phyloP scores from a whole-genome alignment of 2,888 invertebrate species.

The Amorpha juglandis region DNA sequence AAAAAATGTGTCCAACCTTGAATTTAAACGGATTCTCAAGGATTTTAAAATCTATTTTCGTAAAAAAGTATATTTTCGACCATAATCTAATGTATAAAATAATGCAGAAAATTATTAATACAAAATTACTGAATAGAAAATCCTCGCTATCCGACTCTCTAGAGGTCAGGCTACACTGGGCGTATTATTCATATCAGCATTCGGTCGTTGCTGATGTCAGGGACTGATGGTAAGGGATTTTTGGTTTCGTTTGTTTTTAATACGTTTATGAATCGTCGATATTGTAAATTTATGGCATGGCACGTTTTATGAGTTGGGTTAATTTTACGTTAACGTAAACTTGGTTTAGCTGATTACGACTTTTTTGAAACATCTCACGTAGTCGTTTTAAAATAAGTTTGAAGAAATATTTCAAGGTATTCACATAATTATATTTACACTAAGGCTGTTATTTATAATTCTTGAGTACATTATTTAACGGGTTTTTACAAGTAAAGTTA shows the following conservation, averaged over 20 bases:
- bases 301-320: not conserved
- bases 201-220: conserved; percentile 49
- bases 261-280: conserved; percentile 7
- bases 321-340: not conserved
- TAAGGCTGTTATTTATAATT: too few species aligned
- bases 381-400: not conserved
- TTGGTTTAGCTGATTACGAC: not conserved
- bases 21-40: too few species aligned
- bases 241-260: conserved; percentile 44
- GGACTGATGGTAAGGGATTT: conserved; percentile 52
- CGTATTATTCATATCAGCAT: conserved; percentile 53
- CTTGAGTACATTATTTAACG: too few species aligned
- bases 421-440: too few species aligned
- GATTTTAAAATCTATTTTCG: too few species aligned
- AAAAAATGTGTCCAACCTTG: too few species aligned
- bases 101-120: too few species aligned
- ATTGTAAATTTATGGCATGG: conserved; percentile 6
- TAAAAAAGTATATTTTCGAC: too few species aligned
- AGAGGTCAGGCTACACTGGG: conserved; percentile 39
- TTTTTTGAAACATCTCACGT: not conserved
- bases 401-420: too few species aligned
- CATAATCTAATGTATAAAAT: too few species aligned
- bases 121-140: too few species aligned
- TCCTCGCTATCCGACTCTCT: conserved; percentile 23
- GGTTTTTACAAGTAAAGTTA: too few species aligned